phyloP scores from a whole-genome alignment of 2,113 vertebrate genomes.

The Pteronura brasiliensis region DNA sequence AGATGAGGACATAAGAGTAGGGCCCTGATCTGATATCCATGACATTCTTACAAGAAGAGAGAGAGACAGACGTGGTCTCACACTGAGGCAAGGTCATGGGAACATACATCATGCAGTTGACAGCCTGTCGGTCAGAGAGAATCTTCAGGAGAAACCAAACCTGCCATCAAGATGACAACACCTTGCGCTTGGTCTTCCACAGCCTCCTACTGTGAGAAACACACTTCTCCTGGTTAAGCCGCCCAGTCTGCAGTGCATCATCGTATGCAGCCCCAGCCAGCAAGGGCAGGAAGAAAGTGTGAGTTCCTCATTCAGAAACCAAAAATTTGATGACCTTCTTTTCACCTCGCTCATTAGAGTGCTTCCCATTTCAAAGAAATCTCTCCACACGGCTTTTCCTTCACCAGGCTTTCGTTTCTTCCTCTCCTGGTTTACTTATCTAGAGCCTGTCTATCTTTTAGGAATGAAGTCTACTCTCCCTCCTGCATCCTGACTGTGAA shows the following conservation, averaged over 20 bases:
- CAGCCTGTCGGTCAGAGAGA: not conserved
- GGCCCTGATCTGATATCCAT: not conserved
- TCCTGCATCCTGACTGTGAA: not conserved
- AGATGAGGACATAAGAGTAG: not conserved
- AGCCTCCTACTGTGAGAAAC: not conserved
- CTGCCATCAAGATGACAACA: not conserved
- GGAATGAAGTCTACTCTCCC: not conserved
- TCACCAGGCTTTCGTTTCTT: not conserved
- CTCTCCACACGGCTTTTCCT: not conserved
- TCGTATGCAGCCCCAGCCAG: not conserved
- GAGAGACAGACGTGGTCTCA: too few species aligned
- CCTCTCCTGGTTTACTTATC: not conserved
- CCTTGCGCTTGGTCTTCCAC: not conserved
- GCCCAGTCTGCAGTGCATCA: not conserved
- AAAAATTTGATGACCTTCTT: not conserved
- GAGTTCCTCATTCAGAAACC: not conserved
- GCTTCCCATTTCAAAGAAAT: not conserved
- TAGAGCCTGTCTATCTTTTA: not conserved
- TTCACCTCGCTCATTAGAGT: not conserved
- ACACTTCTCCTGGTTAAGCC: not conserved
- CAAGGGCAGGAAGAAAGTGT: not conserved
- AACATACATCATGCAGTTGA: not conserved
- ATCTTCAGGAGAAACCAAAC: not conserved
- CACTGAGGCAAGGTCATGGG: not conserved
- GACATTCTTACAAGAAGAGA: not conserved